phyloP scores from a whole-genome alignment of 2,113 vertebrate species.

The Vombatus ursinus region DNA sequence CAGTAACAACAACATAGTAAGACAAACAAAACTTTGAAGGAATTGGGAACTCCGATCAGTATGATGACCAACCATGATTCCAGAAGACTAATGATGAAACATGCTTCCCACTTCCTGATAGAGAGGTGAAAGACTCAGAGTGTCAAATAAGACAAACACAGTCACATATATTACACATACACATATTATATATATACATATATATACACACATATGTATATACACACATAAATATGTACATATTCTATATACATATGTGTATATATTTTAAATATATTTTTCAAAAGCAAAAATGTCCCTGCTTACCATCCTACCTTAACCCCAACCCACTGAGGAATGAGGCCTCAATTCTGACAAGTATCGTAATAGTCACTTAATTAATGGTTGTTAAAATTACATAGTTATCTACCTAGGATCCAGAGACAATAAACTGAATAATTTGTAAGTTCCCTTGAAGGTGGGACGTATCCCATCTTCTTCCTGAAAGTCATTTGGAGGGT shows the following conservation, averaged over 20 bases:
- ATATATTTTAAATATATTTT: too few relatives aligned
- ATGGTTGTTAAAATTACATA: not conserved
- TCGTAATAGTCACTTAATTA: not conserved
- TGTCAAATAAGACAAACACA: not conserved
- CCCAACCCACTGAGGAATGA: not conserved
- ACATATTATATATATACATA: not conserved
- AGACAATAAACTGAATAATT: not conserved
- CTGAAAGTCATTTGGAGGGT: not conserved
- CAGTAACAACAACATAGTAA: not conserved
- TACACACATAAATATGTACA: too few relatives aligned
- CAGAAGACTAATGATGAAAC: not conserved
- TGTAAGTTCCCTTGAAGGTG: not conserved
- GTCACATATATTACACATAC: not conserved
- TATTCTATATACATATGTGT: too few relatives aligned
- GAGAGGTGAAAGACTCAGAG: not conserved
- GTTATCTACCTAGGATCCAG: not conserved
- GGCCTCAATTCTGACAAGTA: not conserved
- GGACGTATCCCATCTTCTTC: not conserved
- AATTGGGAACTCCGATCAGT: not conserved
- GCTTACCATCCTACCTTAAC: not conserved
- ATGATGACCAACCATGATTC: not conserved
- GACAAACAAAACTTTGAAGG: not conserved
- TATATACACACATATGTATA: too few relatives aligned
- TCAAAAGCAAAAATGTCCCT: not conserved
- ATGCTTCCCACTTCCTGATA: not conserved